These are phyloP conservation scores for Chionis minor DNA, from an alignment of 2,113 vertebrate genomes.

Conservation along the genomic window DNA sequence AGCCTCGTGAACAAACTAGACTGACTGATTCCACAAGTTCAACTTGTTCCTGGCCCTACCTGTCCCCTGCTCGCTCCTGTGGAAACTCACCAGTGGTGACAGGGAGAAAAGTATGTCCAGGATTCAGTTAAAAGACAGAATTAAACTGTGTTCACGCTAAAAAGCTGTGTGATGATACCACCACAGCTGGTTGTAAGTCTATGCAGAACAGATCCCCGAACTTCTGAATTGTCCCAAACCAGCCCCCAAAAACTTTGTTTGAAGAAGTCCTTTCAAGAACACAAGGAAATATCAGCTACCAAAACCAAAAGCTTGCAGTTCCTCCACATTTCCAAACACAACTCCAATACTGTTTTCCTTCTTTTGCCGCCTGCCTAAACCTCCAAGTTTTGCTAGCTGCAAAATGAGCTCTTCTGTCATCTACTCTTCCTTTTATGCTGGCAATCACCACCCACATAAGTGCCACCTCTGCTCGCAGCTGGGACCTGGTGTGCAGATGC, in stretches of 20 bases:
- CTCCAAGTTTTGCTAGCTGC: background rate
- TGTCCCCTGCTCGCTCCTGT: background rate
- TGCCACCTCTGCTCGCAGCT: background rate
- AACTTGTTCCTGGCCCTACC: background rate
- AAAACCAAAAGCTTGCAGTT: background rate
- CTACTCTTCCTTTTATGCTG: background rate
- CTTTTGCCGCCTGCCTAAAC: background rate
- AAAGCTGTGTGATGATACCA: fast-evolving
- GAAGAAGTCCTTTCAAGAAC: background rate
- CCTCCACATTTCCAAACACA: background rate
- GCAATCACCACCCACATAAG: background rate
- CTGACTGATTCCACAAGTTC: background rate
- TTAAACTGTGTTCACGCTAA: background rate
- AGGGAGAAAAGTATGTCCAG: background rate
- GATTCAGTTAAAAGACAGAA: background rate
- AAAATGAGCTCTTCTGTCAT: background rate
- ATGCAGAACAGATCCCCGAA: background rate
- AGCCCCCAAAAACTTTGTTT: background rate
- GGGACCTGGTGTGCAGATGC: background rate
- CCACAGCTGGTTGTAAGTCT: background rate
- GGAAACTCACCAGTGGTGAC: background rate
- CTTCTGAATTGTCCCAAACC: background rate
- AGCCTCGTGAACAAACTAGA: background rate
- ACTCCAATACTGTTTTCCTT: background rate
- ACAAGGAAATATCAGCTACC: background rate